Conservation (phyloP, 1,140 invertebrate species). For the Brachionus rubens region DNA sequence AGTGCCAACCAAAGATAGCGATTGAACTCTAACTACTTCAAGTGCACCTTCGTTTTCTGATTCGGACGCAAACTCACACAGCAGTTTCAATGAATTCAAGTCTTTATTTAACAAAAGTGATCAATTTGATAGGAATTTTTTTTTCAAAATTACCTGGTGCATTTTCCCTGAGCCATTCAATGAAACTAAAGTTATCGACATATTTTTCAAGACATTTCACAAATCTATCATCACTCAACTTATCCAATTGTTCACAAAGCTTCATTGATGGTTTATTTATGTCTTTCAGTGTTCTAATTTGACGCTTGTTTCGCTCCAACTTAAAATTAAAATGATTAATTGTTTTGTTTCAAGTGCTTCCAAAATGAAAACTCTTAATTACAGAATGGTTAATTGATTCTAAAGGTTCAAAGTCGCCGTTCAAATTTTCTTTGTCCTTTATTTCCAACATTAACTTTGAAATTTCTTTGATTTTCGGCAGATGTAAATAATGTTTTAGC, state of each 20-base stretch:
- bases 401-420: neutral
- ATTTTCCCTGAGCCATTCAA: neutral
- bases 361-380: neutral
- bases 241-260: neutral
- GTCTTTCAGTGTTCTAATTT: neutral
- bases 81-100: neutral
- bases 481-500: constrained; percentile 17
- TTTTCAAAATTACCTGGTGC: neutral
- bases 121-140: neutral
- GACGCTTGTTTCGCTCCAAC: neutral
- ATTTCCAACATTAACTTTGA: neutral
- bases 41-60: constrained; percentile 24
- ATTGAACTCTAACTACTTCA: constrained; percentile 15
- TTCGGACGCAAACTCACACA: constrained; percentile 15
- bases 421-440: neutral
- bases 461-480: constrained; percentile 12
- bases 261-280: neutral
- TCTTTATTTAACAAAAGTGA: neutral
- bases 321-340: neutral
- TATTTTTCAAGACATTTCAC: constrained; percentile 25
- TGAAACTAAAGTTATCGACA: constrained; percentile 12
- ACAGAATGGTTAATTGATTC: neutral
- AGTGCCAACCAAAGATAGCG: neutral
- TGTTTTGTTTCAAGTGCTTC: neutral
- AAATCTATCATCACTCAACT: constrained; percentile 7